These are phyloP conservation scores for Lagria hirta DNA, from an alignment of 2,888 invertebrate genomes.

Conservation along the genomic window DNA sequence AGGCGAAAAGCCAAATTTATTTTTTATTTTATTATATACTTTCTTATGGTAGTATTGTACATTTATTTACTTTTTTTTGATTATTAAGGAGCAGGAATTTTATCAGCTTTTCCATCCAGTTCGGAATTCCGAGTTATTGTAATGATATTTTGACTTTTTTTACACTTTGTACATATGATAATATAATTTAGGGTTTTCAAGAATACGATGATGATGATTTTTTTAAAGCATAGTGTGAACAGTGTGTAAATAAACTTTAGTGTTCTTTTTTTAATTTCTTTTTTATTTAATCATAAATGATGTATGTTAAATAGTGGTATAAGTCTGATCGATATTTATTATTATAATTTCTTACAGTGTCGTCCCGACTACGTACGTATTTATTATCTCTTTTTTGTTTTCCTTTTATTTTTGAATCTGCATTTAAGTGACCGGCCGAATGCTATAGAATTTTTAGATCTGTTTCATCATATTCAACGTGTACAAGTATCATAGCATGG, in stretches of 20 bases:
- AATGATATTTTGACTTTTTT: conserved; percentile 39
- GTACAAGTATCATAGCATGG: conserved; percentile 53
- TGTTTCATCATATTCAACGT: conserved; percentile 49
- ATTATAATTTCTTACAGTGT: conserved; percentile 46
- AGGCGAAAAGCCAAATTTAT: conserved; percentile 10
- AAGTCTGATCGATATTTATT: conserved; percentile 53
- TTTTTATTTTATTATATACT: conserved; percentile 24
- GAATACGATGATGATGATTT: conserved; percentile 30
- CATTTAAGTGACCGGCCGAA: conserved; percentile 33
- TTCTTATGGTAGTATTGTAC: conserved; percentile 23
- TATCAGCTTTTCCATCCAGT: conserved; percentile 9
- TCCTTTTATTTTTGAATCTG: conserved; percentile 32
- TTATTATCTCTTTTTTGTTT: no score
- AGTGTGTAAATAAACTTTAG: conserved; percentile 50
- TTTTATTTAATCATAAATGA: conserved; percentile 35
- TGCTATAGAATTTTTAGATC: conserved; percentile 44
- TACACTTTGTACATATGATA: conserved; percentile 41
- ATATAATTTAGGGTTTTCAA: conserved; percentile 36
- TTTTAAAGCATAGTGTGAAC: conserved; percentile 41
- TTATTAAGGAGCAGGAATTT: conserved; percentile 7
- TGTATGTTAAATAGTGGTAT: conserved; percentile 47
- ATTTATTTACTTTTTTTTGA: conserved; percentile 16
- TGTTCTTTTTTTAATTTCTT: conserved; percentile 42
- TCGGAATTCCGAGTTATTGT: conserved; percentile 21
- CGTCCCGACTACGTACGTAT: conserved; percentile 42